These are phyloP conservation scores for Gasterosteus aculeatus DNA, from an alignment of 2,113 vertebrate genomes.

Conservation along the genomic window DNA sequence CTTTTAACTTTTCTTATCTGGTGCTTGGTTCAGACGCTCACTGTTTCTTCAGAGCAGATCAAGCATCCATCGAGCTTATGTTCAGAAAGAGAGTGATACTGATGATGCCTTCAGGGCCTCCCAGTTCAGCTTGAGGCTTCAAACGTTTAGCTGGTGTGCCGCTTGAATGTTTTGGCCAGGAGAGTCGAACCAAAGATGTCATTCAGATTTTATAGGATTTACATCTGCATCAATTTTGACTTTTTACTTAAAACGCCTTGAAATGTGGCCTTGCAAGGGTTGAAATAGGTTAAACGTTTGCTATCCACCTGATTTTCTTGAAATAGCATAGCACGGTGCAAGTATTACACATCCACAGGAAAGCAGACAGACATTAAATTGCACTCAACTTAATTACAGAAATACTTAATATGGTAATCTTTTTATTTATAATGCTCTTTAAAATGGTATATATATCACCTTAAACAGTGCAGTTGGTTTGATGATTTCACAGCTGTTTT, in stretches of 20 bases:
- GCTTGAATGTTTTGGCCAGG: neutral
- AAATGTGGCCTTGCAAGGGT: too few relatives aligned
- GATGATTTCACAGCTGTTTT: constrained; percentile 39
- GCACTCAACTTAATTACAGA: too few relatives aligned
- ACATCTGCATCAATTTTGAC: neutral
- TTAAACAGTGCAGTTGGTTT: constrained; percentile 4
- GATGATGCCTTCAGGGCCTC: neutral
- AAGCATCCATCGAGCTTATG: neutral
- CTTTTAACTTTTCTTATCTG: constrained; percentile 40
- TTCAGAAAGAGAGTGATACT: neutral
- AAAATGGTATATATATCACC: neutral
- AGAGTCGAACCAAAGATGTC: neutral
- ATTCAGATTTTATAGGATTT: neutral
- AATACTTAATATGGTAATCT: neutral
- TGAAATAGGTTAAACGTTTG: neutral
- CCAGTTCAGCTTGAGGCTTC: neutral
- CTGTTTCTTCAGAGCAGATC: constrained; percentile 38
- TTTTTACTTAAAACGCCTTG: neutral
- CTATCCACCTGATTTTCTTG: neutral
- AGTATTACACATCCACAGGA: neutral
- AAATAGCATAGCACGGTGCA: neutral
- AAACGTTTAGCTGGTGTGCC: neutral
- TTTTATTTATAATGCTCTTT: neutral
- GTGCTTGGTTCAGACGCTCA: constrained; percentile 31
- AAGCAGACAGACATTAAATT: neutral